Evolutionary conservation across 35 echinoderm and acorn worm species (phyloP), one percentile per base, ranked within the genome.

Genomic region (Apostichopus japonicus): DNA sequence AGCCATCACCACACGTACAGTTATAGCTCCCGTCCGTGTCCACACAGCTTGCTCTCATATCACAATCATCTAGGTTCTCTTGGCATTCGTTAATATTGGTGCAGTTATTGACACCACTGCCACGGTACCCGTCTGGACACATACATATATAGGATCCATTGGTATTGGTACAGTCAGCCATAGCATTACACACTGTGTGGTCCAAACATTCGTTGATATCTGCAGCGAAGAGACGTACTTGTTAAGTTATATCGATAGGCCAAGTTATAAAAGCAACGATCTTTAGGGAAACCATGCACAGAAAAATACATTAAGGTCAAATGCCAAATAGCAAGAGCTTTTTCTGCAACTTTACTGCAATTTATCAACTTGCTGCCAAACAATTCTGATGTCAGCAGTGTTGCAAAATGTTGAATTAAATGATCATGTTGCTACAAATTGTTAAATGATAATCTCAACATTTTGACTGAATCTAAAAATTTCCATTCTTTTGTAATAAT

Each of bases 181-280:
- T 97, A n/a, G 9, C 55, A 57, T 90, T 23, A 56, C 96, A 97
- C 15, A 53, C 44, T 65, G 88, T 56, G 11, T 24, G 52, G 21
- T 13, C 24, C 4, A 55, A 55, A 78, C 96, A 97, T 86, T 97
- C 96, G 23, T 97, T 51, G 21, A 95, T 91, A 83, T 96, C 95
- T 96, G 71, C 17, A 21, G 59, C 65, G 21, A 55, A 54, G 21
- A 86, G 14, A 56, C n/a, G 57, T 9, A 79, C 24, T 78, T 44
- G 33, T 44, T 44, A 44, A 44, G 33, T 44, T 4, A 44, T 44
- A 44, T 44, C 33, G 33, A 44, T 44, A 44, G 33, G 33, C 33
- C 33, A 44, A 44, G 33, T 44, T 4, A 1, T 44, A 44, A 1
- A 44, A 3, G 33, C 33, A 44, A 4, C 3, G 33, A 44, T 44